Conservation (phyloP, 2,888 invertebrate genomes). For the Thereva unica region DNA sequence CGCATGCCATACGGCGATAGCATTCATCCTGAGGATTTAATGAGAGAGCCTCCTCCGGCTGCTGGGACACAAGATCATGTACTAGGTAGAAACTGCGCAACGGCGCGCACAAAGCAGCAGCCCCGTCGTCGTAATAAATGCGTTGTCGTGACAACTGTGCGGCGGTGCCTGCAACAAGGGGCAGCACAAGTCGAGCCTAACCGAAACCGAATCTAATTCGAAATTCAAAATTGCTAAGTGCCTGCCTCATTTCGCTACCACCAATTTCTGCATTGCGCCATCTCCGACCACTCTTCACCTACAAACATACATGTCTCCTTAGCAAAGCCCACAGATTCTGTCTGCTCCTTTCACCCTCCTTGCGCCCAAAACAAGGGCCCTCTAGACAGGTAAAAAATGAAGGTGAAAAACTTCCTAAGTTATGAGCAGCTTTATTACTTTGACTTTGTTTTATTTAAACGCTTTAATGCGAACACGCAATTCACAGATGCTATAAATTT, state of each 20-base stretch:
- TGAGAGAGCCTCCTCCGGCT: background rate
- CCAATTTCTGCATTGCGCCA: conserved; percentile 9
- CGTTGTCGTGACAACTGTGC: conserved; percentile 31
- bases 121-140: conserved; percentile 23
- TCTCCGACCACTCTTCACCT: no score
- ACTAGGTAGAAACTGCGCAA: background rate
- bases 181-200: background rate
- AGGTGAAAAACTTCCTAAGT: conserved; percentile 14
- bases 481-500: conserved; percentile 23
- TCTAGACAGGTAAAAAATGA: conserved; percentile 8
- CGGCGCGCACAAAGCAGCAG: conserved; percentile 6
- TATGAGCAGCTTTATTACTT: conserved; percentile 18
- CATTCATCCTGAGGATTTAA: background rate
- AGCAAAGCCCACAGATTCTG: no score
- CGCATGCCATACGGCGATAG: conserved; percentile 12
- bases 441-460: conserved; percentile 26
- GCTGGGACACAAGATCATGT: background rate
- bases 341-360: no score
- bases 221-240: conserved; percentile 8
- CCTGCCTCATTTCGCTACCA: conserved; percentile 5
- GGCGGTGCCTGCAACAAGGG: conserved; percentile 10
- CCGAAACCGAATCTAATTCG: conserved; percentile 16
- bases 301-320: no score
- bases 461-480: conserved; percentile 23
- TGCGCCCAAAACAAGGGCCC: background rate